Conservation (phyloP, 2,797 vertebrate species). For the Urophycis tenuis region DNA sequence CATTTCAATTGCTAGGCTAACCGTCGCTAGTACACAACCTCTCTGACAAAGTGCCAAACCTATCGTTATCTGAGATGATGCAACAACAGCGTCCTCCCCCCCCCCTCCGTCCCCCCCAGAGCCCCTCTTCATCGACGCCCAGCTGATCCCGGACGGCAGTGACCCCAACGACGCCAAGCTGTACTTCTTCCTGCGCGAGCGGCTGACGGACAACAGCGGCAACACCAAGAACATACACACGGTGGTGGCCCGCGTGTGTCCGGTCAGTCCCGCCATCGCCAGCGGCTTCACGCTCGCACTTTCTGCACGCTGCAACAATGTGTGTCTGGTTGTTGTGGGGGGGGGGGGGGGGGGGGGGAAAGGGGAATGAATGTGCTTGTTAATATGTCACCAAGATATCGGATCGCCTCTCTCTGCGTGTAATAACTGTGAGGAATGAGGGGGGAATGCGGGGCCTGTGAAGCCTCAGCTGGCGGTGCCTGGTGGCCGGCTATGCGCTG, state of each 20-base stretch:
- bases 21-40: no score
- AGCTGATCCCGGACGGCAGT: constrained; percentile 91
- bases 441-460: not conserved
- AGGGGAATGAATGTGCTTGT: not conserved
- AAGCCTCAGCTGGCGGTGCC: not conserved
- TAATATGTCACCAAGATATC: not conserved
- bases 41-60: no score
- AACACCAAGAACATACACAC: constrained; percentile 93
- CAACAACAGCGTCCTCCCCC: no score
- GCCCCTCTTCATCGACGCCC: constrained; percentile 91
- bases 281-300: not conserved
- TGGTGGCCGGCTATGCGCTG: no score
- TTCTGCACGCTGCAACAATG: not conserved
- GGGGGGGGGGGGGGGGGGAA: no score
- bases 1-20: no score
- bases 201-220: constrained; percentile 86
- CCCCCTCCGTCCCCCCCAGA: constrained; percentile 64
- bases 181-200: constrained; percentile 96
- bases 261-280: constrained; percentile 71
- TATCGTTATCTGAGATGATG: no score
- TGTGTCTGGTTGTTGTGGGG: not conserved
- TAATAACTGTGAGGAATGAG: not conserved
- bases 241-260: constrained; percentile 95
- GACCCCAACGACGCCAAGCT: constrained; percentile 92
- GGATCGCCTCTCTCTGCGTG: not conserved